phyloP scores from a whole-genome alignment of 2,888 invertebrate species.

The Harpalus rubripes region DNA sequence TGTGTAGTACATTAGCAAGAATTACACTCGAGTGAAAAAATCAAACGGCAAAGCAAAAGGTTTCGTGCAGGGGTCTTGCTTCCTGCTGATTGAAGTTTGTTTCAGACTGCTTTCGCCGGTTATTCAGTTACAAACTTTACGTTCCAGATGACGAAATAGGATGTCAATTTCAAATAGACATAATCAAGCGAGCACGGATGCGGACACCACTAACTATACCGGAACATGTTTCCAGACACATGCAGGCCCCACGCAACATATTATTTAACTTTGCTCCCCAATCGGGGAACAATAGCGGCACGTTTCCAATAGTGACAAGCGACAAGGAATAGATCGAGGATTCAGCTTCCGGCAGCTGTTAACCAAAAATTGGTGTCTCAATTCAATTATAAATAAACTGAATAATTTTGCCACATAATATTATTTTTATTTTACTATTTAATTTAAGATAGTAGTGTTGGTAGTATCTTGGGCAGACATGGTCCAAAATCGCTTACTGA shows the following conservation, averaged over 20 bases:
- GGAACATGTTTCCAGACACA: background rate
- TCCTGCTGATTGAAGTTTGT: constrained; percentile 57
- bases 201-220: background rate
- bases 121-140: constrained; percentile 61
- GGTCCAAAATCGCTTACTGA: too few species aligned
- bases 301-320: background rate
- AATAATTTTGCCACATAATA: too few species aligned
- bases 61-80: constrained; percentile 33
- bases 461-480: too few species aligned
- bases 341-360: background rate
- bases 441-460: too few species aligned
- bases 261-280: background rate
- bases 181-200: constrained; percentile 42
- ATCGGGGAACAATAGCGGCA: background rate
- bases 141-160: constrained; percentile 59
- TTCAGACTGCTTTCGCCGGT: constrained; percentile 55
- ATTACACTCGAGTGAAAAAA: constrained; percentile 47
- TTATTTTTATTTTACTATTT: too few species aligned
- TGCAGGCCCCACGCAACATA: background rate
- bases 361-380: background rate
- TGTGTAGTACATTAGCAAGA: constrained; percentile 45
- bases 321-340: background rate
- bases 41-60: constrained; percentile 58
- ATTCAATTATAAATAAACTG: background rate
- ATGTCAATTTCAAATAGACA: constrained; percentile 61